Conservation (phyloP, 2,113 vertebrate species). For the Rhinopithecus roxellana region DNA sequence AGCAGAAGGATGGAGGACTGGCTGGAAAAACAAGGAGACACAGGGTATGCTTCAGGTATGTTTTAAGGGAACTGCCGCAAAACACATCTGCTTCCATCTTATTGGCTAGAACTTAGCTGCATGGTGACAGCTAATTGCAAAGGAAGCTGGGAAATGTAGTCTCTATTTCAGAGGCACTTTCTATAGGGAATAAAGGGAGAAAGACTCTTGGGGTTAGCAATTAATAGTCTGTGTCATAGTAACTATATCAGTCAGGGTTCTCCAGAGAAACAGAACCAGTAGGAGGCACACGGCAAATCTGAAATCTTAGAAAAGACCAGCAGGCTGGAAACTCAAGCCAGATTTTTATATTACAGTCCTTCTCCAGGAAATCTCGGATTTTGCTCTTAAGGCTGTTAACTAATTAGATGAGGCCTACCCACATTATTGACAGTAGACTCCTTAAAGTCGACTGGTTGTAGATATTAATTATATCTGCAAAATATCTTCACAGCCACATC, state of each 20-base stretch:
- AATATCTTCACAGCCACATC: not conserved
- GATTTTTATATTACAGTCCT: not conserved
- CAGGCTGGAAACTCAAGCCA: not conserved
- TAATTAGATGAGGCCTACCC: not conserved
- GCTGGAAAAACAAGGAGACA: not conserved
- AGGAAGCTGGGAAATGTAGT: slow-evolving; percentile 5
- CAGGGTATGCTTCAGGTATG: not conserved
- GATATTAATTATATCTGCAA: not conserved
- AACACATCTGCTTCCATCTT: not conserved
- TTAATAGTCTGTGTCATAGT: not conserved
- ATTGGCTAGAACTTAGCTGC: not conserved
- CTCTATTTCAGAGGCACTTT: not conserved
- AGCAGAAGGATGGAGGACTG: not conserved
- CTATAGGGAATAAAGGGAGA: not conserved
- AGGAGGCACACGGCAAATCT: not conserved
- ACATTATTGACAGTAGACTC: not conserved
- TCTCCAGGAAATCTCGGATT: not conserved
- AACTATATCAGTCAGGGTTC: not conserved
- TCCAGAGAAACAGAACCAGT: not conserved
- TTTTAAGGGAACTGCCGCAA: not conserved
- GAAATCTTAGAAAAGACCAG: not conserved
- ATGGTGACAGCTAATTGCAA: not conserved
- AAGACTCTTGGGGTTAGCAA: not conserved
- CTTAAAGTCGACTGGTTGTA: not conserved
- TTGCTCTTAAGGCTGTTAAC: not conserved